Base-by-base conservation (phyloP, 2,888 invertebrate species). In the Cryptus viduatorius region DNA sequence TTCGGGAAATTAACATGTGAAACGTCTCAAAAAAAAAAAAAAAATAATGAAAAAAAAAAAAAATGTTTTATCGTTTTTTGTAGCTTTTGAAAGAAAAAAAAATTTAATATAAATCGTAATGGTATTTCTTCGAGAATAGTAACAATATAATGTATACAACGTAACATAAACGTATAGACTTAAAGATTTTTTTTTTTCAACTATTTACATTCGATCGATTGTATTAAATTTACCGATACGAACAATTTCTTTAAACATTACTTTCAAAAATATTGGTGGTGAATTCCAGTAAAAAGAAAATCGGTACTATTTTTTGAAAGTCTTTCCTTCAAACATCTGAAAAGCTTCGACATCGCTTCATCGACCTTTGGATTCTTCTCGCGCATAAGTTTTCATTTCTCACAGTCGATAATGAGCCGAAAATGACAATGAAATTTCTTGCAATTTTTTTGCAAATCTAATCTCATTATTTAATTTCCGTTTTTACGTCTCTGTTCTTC, bases 401-500 rank as follows among this genome's bases (percentile, higher is more conserved):
- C 64, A 44, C 50, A 14, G 59, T 31, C 24, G 29, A 81, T 59
- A 31, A 80, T n/a, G 16, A 65, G 12, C n/a, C 8, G 44, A 7
- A 19, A 46, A 81, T 82, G 29, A 56, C 29, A 24, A 67, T 19
- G 16, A 50, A 56, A 56, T 64, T 67, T 44, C 31, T 79, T 68
- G 59, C 67, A 50, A 46, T 44, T 64, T 61, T 76, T 65, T 50
- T 24, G 24, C 44, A n/a, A 44, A 10, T 56, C 53, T 16, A 75
- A 48, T 76, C 14, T 82, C 56, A 86, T 76, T 84, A 81, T 12
- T 75, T 75, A 10, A 37, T 56, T 69, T 89, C 82, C 1, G 83
- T 75, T 46, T 89, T 82, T 5, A 83, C 81, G 2, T 91, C 90
- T 65, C 90, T 91, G 76, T 92, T 88, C 79, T 90, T 93, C n/a